Evolutionary conservation across 1,140 invertebrate species (phyloP), one percentile per base, ranked within the genome.

Genomic region (Rhopalosiphum maidis): DNA sequence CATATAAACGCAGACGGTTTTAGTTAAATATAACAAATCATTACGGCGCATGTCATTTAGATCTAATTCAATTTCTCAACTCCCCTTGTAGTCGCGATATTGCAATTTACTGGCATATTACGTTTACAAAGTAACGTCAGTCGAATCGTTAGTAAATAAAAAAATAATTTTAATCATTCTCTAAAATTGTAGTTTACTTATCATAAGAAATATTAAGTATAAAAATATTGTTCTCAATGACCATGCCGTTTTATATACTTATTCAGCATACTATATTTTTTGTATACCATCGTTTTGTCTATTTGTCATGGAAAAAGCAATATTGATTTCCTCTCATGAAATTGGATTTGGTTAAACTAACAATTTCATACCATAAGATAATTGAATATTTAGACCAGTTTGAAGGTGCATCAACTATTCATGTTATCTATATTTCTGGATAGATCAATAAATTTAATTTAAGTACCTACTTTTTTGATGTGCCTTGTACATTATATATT

Each of bases 21-120:
- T 35, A n/a, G 60, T 77, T 77, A n/a, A 77, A 77, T n/a, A 77
- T n/a, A n/a, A 77, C 60, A 77, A 77, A 77, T 77, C 60, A n/a
- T 77, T 77, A 77, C 60, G 60, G n/a, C 0, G 15, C 30, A 15
- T 18, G 15, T 15, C 60, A 4, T n/a, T 77, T 77, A 77, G n/a
- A 35, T 77, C 30, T 77, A 77, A 77, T 77, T 77, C 30, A n/a
- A n/a, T 77, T 77, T 77, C 11, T 77, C 15, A 0, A 77, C 60
- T 77, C 2, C 30, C n/a, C n/a, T 77, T 77, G 30, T 77, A n/a
- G 30, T 18, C 60, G 30, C 30, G 30, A n/a, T 77, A 77, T 77
- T 77, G 60, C 60, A 77, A 77, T 77, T 77, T 77, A 1, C 60
- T 77, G 30, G 60, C 60, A 77, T n/a, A 77, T 68, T n/a, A 30